These are phyloP conservation scores for Drosophila bocki DNA, from an alignment of 1,140 invertebrate species.

Conservation along the genomic window DNA sequence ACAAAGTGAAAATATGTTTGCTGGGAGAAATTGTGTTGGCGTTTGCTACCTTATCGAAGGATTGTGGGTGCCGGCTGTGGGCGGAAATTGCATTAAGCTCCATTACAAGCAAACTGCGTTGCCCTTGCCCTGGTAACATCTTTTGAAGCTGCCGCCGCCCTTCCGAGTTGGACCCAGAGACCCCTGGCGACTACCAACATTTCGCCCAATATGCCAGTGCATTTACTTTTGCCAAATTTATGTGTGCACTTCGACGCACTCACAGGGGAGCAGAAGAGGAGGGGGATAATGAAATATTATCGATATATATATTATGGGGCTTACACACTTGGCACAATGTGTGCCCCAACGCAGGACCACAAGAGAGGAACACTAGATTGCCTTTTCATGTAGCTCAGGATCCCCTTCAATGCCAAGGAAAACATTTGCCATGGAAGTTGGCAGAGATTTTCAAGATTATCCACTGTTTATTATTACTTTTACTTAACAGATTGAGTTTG, in stretches of 20 bases:
- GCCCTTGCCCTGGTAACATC: conserved; percentile 24
- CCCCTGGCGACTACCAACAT: conserved; percentile 27
- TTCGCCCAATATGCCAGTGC: conserved; percentile 76
- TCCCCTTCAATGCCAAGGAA: conserved; percentile 18
- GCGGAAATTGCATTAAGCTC: conserved; percentile 74
- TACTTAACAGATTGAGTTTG: conserved; percentile 35
- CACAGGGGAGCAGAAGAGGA: background rate
- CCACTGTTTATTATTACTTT: conserved; percentile 49
- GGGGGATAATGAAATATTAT: conserved; percentile 74
- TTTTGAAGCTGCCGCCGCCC: conserved; percentile 4
- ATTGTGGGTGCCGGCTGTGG: conserved; percentile 9
- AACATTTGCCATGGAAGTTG: conserved; percentile 20
- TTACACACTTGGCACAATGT: conserved; percentile 58
- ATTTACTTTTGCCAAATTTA: conserved; percentile 79
- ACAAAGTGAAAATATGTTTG: conserved; percentile 63
- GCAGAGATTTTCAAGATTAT: conserved; percentile 32
- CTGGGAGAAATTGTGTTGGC: conserved; percentile 57
- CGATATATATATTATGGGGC: conserved; percentile 77
- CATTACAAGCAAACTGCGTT: conserved; percentile 64
- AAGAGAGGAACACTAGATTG: conserved; percentile 20
- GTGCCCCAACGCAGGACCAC: conserved; percentile 14
- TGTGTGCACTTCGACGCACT: conserved; percentile 70
- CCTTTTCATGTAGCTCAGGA: conserved; percentile 19
- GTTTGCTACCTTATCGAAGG: conserved; percentile 18
- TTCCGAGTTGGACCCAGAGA: conserved; percentile 7